Conservation (phyloP, 1,140 invertebrate species). For the Lerema accius region DNA sequence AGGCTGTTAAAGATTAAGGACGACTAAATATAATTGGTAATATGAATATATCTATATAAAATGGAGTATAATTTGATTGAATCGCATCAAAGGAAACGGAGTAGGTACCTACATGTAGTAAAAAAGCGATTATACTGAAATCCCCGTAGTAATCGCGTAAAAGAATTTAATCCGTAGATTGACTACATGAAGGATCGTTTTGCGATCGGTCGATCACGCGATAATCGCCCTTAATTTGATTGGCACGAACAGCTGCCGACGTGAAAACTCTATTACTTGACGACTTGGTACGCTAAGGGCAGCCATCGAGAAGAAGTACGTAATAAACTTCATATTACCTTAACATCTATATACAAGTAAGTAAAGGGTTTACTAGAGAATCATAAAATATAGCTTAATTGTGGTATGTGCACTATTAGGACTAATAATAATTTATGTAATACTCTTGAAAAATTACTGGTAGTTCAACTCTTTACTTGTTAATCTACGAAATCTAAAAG, state of each 20-base stretch:
- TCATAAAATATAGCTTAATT: no score
- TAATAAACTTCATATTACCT: conserved; percentile 13
- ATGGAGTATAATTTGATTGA: conserved; percentile 19
- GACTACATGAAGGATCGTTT: conserved; percentile 47
- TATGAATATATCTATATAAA: no score
- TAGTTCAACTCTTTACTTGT: no score
- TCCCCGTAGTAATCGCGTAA: conserved; percentile 42
- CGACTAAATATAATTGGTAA: no score
- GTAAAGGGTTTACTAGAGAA: no score
- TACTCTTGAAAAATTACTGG: no score
- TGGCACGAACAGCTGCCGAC: conserved; percentile 63
- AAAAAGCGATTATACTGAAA: conserved; percentile 39
- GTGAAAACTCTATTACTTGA: conserved; percentile 59
- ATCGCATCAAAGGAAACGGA: conserved; percentile 20
- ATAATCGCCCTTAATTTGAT: conserved; percentile 74
- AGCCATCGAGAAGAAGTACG: background rate
- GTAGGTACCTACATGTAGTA: conserved; percentile 15
- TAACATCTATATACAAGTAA: no score
- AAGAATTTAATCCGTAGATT: conserved; percentile 63
- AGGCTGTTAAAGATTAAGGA: no score
- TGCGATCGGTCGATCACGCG: conserved; percentile 42
- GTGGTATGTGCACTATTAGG: no score
- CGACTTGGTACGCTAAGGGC: conserved; percentile 45
- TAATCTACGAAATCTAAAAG: no score
- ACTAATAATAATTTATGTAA: no score